Evolutionary conservation across 2,888 invertebrate genomes (phyloP).

Genomic region (Endotricha flammealis): DNA sequence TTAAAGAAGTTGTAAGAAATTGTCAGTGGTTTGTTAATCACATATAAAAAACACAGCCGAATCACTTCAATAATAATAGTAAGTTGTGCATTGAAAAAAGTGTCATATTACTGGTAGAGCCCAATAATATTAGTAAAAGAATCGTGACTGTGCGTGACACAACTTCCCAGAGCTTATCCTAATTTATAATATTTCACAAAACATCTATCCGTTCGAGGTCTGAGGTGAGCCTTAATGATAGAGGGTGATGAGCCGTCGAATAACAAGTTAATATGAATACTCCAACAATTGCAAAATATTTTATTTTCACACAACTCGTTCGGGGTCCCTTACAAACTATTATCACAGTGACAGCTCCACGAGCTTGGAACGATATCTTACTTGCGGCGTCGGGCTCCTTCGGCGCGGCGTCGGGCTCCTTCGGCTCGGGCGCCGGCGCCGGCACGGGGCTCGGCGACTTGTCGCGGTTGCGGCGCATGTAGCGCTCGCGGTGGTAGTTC

Average conservation of each 20-base stretch:
- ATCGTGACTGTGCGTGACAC: slow-evolving; percentile 13
- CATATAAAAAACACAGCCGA: not conserved
- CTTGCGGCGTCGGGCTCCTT: slow-evolving; percentile 58
- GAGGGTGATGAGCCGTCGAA: slow-evolving; percentile 48
- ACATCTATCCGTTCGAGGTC: no score
- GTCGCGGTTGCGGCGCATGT: slow-evolving; percentile 81
- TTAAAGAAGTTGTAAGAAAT: not conserved
- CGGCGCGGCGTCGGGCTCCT: slow-evolving; percentile 20
- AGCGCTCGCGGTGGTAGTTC: slow-evolving; percentile 78
- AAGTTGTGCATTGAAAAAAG: slow-evolving; percentile 10
- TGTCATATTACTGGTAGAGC: slow-evolving; percentile 1
- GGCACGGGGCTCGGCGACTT: slow-evolving; percentile 61
- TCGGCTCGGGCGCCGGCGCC: slow-evolving; percentile 19
- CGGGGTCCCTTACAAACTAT: slow-evolving; percentile 47
- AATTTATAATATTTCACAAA: not conserved
- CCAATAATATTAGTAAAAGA: not conserved
- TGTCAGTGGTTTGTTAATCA: not conserved
- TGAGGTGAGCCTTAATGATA: slow-evolving; percentile 36
- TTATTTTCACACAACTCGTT: slow-evolving; percentile 59
- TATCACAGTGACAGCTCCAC: slow-evolving; percentile 44
- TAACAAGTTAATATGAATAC: slow-evolving; percentile 66
- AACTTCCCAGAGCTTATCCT: not conserved
- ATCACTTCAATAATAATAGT: not conserved
- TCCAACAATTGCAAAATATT: slow-evolving; percentile 64
- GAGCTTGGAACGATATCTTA: slow-evolving; percentile 59